A percentile compares a stretch with the other conserved stretches of the same genome.
phyloP scores from a whole-genome alignment of 1,140 invertebrate genomes.

The Dinoponera quadriceps region DNA sequence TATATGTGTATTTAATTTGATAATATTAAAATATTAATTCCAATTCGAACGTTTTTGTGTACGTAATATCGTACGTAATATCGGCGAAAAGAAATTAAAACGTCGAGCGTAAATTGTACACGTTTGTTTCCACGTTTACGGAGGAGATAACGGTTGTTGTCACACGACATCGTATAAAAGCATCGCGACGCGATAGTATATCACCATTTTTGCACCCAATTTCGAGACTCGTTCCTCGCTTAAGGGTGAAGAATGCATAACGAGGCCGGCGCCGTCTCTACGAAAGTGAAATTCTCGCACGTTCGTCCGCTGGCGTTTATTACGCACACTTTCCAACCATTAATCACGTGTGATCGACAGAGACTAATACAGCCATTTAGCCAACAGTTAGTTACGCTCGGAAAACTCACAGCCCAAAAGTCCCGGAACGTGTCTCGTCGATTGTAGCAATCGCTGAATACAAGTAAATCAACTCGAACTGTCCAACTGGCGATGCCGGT shows the following conservation, averaged over 20 bases:
- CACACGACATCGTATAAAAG: too few species aligned
- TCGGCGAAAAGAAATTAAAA: background rate
- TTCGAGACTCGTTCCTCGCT: conserved; percentile 10
- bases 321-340: conserved; percentile 60
- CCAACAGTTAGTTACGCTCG: conserved; percentile 35
- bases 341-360: conserved; percentile 57
- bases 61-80: too few species aligned
- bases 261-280: conserved; percentile 21
- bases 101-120: background rate
- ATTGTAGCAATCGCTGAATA: conserved; percentile 11
- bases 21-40: background rate
- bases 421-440: conserved; percentile 16
- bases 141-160: too few species aligned
- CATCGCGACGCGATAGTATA: too few species aligned
- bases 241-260: conserved; percentile 44
- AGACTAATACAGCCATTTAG: conserved; percentile 60
- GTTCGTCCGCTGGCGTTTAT: conserved; percentile 54
- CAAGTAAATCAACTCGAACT: background rate
- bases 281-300: conserved; percentile 58
- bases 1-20: background rate
- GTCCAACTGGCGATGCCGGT: too few species aligned
- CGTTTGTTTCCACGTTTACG: background rate
- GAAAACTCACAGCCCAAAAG: conserved; percentile 36
- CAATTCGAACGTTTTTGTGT: background rate
- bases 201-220: conserved; percentile 27